These are phyloP conservation scores for Sarcophaga rosellei DNA, from an alignment of 2,888 invertebrate species.

Conservation along the genomic window DNA sequence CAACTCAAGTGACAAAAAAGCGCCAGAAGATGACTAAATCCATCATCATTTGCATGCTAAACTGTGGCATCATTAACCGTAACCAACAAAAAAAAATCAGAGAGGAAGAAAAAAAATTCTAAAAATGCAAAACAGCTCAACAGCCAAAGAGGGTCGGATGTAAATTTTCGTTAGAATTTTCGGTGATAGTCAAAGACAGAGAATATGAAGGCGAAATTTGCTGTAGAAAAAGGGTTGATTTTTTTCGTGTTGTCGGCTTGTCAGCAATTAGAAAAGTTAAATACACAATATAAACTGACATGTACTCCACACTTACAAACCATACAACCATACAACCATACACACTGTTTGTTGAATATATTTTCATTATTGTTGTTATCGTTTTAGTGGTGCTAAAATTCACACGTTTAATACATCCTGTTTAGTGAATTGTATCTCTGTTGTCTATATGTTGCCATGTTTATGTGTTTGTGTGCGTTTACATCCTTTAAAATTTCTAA, in stretches of 20 bases:
- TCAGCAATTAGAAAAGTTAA: slow-evolving; percentile 79
- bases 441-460: slow-evolving; percentile 18
- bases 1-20: slow-evolving; percentile 34
- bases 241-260: slow-evolving; percentile 77
- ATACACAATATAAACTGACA: slow-evolving; percentile 67
- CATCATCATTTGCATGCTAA: slow-evolving; percentile 62
- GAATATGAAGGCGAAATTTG: background rate
- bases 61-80: background rate
- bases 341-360: background rate
- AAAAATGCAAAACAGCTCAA: slow-evolving; percentile 42
- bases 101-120: slow-evolving; percentile 13
- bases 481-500: background rate
- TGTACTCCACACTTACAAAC: slow-evolving; percentile 20
- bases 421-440: slow-evolving; percentile 49
- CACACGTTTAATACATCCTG: slow-evolving; percentile 63
- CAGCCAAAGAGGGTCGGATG: background rate
- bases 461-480: slow-evolving; percentile 32
- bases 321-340: slow-evolving; percentile 9
- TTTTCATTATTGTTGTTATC: background rate
- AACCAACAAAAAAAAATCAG: slow-evolving; percentile 8
- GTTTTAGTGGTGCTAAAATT: slow-evolving; percentile 52
- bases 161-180: slow-evolving; percentile 41
- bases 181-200: slow-evolving; percentile 1
- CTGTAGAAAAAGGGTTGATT: slow-evolving; percentile 74
- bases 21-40: slow-evolving; percentile 51